These are phyloP conservation scores for Gallinago nigripennis DNA, from an alignment of 2,797 vertebrate species.

Conservation along the genomic window DNA sequence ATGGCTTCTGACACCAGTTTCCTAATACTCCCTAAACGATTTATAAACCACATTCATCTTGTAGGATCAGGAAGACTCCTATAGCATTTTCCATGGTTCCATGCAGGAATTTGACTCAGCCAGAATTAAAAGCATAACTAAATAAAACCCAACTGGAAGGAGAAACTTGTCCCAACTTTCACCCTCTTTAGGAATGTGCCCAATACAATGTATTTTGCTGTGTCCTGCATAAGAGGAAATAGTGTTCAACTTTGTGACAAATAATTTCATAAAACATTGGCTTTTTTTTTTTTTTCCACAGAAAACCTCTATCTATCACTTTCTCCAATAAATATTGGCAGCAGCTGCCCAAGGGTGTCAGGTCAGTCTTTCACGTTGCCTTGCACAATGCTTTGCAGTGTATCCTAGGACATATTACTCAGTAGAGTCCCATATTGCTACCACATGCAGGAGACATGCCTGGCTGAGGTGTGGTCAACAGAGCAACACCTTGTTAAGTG, in stretches of 20 bases:
- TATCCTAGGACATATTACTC: background rate
- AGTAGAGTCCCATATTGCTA: background rate
- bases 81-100: background rate
- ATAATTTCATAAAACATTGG: background rate
- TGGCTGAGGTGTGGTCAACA: background rate
- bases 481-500: background rate
- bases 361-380: background rate
- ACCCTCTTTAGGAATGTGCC: background rate
- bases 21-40: background rate
- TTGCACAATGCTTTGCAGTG: background rate
- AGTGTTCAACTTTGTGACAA: background rate
- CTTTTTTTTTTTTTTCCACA: background rate
- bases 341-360: background rate
- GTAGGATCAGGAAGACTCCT: background rate
- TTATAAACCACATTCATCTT: background rate
- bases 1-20: background rate
- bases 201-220: background rate
- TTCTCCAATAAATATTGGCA: background rate
- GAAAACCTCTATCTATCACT: background rate
- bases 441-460: background rate
- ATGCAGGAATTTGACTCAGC: background rate
- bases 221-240: background rate
- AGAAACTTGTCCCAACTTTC: rapidly evolving
- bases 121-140: background rate
- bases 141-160: background rate